phyloP scores from a whole-genome alignment of 2,888 invertebrate species.

The Ectropis crepuscularia region DNA sequence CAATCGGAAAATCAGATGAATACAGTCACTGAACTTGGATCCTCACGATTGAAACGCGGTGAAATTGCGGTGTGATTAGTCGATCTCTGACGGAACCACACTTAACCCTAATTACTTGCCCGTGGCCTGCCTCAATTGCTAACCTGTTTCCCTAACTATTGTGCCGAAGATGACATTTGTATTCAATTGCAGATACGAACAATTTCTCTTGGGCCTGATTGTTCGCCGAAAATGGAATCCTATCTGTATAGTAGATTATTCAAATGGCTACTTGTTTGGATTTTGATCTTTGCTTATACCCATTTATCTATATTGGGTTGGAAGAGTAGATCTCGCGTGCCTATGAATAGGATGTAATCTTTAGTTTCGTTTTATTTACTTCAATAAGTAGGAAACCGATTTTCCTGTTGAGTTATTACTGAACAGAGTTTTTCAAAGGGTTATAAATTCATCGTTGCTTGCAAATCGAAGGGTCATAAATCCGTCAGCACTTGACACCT shows the following conservation, averaged over 20 bases:
- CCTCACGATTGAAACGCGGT: slow-evolving; percentile 39
- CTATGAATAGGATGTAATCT: background rate
- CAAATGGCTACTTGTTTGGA: slow-evolving; percentile 1
- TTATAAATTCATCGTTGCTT: slow-evolving; percentile 22
- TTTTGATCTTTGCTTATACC: background rate
- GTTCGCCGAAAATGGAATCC: slow-evolving; percentile 11
- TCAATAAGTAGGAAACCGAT: background rate
- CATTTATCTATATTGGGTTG: no score
- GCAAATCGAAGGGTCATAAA: slow-evolving; percentile 24
- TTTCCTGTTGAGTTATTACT: slow-evolving; percentile 1
- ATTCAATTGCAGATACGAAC: slow-evolving; percentile 33
- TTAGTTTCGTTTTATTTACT: background rate
- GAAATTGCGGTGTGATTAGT: slow-evolving; percentile 48
- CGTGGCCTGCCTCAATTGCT: slow-evolving; percentile 42
- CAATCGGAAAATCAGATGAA: slow-evolving; percentile 37
- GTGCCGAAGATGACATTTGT: slow-evolving; percentile 33
- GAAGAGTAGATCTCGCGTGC: background rate
- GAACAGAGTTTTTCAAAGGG: slow-evolving; percentile 20
- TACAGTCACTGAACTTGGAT: slow-evolving; percentile 31
- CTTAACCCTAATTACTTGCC: slow-evolving; percentile 50
- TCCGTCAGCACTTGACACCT: slow-evolving; percentile 27
- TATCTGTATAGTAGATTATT: slow-evolving; percentile 3
- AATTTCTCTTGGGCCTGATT: slow-evolving; percentile 8
- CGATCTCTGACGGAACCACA: slow-evolving; percentile 47
- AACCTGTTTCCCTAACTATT: slow-evolving; percentile 35